Evolutionary conservation across 2,888 invertebrate genomes (phyloP).

Genomic region (Heliconius hortense): DNA sequence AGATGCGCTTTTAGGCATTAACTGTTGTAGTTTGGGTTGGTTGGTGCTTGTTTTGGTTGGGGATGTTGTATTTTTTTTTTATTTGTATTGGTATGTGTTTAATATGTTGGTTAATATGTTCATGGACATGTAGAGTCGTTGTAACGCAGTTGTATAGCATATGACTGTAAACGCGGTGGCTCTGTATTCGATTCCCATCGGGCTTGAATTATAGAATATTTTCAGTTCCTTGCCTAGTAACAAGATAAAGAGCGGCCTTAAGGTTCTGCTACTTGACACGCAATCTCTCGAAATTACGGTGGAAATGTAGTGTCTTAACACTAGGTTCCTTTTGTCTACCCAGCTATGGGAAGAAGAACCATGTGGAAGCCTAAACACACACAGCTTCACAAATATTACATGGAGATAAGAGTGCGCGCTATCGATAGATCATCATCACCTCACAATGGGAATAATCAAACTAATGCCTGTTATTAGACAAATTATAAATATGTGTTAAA

Average conservation of each 20-base stretch:
- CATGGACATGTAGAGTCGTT: neutral
- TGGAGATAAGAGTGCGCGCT: neutral
- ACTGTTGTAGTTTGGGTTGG: slow-evolving; percentile 2
- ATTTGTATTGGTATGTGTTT: neutral
- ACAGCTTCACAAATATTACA: neutral
- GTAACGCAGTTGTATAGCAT: no score
- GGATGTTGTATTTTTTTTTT: no score
- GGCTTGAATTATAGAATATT: neutral
- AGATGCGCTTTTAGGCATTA: slow-evolving; percentile 46
- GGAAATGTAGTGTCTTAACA: neutral
- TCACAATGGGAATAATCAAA: neutral
- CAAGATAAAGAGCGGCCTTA: neutral
- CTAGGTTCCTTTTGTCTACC: neutral
- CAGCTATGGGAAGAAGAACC: neutral
- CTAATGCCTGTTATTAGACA: neutral
- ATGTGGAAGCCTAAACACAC: neutral
- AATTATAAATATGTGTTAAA: neutral
- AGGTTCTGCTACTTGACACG: neutral
- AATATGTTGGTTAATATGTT: neutral
- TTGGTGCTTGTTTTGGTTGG: no score
- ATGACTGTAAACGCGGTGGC: neutral
- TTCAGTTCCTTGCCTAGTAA: neutral
- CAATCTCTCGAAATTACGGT: neutral
- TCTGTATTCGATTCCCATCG: neutral
- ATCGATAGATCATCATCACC: neutral